A percentile compares a stretch with the other conserved stretches of the same genome.
Conservation (phyloP, 1,140 invertebrate genomes). For the Ladona fulva region DNA sequence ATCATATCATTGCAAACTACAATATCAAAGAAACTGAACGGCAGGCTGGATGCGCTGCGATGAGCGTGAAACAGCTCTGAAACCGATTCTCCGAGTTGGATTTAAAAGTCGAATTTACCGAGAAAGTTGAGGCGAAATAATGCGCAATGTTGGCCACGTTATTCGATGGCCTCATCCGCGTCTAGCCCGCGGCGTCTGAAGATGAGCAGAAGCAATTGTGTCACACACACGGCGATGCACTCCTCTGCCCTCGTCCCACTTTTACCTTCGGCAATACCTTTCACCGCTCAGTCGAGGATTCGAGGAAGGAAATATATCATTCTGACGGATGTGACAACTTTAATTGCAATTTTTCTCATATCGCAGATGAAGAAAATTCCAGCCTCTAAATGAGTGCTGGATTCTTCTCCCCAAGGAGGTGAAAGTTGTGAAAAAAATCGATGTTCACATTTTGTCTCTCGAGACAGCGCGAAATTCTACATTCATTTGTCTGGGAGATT, state of each 20-base stretch:
- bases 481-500: no score
- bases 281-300: not conserved
- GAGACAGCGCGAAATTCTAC: not conserved
- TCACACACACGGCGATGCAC: not conserved
- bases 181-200: not conserved
- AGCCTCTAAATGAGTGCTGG: not conserved
- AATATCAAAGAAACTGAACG: no score
- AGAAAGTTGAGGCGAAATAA: no score
- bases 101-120: no score
- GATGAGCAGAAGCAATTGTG: not conserved
- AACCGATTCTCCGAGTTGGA: no score
- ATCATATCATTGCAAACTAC: no score
- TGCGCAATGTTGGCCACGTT: no score
- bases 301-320: not conserved
- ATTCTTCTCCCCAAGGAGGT: not conserved
- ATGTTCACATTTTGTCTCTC: not conserved
- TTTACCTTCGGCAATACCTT: not conserved
- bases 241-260: not conserved
- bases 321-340: not conserved
- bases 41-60: no score
- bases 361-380: not conserved
- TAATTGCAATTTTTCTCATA: not conserved
- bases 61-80: no score
- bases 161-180: no score
- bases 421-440: not conserved